phyloP scores from a whole-genome alignment of 2,888 invertebrate genomes.

The Polyommatus icarus region DNA sequence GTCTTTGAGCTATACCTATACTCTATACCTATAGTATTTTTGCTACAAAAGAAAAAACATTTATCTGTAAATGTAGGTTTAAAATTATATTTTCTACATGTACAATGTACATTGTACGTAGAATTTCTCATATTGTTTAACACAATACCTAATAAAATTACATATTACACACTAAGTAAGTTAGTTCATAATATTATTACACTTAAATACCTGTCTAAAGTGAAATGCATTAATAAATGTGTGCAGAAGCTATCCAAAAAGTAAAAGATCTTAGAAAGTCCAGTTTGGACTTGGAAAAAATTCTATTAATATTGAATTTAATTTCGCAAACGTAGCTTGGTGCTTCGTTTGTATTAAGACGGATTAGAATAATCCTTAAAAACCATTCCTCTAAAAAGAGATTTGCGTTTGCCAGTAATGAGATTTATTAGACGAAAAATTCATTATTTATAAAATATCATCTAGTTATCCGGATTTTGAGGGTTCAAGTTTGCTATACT shows the following conservation, averaged over 20 bases:
- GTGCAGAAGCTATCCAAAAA: not conserved
- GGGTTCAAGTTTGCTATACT: not conserved
- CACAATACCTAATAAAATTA: too few species aligned
- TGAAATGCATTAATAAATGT: too few species aligned
- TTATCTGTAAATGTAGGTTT: too few species aligned
- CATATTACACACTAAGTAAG: too few species aligned
- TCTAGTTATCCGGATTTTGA: not conserved
- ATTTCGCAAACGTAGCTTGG: not conserved
- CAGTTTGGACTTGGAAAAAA: not conserved
- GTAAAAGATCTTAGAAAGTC: not conserved
- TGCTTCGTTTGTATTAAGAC: slow-evolving; percentile 23
- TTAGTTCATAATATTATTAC: too few species aligned
- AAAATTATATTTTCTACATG: too few species aligned
- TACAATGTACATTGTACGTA: too few species aligned
- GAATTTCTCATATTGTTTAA: too few species aligned
- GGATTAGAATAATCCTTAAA: slow-evolving; percentile 17
- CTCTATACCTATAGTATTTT: too few species aligned
- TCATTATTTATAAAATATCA: slow-evolving; percentile 27
- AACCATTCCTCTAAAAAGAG: not conserved
- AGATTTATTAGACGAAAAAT: slow-evolving; percentile 21
- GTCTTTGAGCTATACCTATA: too few species aligned
- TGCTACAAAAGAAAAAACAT: too few species aligned
- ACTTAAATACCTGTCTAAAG: too few species aligned
- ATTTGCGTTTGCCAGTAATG: slow-evolving; percentile 22
- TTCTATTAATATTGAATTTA: slow-evolving; percentile 16